Conservation (phyloP, 2,113 vertebrate species). For the Laticauda colubrina region DNA sequence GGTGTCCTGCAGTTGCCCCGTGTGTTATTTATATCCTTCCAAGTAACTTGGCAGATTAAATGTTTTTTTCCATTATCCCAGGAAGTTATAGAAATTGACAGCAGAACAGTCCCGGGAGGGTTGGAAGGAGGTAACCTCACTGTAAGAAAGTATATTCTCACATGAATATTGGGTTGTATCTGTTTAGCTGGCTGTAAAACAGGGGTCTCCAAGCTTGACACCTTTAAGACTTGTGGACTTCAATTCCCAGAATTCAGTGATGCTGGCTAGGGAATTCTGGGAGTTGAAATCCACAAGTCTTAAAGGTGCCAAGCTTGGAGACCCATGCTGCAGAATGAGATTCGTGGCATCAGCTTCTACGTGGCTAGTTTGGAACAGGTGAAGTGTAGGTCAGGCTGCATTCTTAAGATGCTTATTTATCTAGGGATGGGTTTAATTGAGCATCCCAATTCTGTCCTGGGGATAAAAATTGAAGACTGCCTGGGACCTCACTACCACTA, state of each 20-base stretch:
- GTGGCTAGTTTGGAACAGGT: not conserved
- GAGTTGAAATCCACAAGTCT: not conserved
- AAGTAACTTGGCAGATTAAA: constrained; percentile 3
- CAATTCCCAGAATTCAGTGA: not conserved
- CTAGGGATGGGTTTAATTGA: not conserved
- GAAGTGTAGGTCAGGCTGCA: not conserved
- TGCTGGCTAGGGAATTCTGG: not conserved
- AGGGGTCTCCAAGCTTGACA: not conserved
- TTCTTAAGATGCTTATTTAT: not conserved
- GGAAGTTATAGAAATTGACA: not conserved
- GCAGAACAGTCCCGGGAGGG: not conserved
- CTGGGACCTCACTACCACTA: not conserved
- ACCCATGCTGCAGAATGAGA: not conserved
- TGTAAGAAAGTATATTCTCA: not conserved
- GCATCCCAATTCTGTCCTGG: not conserved
- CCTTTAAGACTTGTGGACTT: not conserved
- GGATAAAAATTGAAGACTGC: not conserved
- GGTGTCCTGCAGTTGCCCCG: not conserved
- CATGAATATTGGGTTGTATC: not conserved
- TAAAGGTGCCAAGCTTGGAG: not conserved
- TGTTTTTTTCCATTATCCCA: constrained; percentile 7
- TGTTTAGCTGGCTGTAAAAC: not conserved
- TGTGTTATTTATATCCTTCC: not conserved
- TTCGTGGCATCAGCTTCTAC: not conserved
- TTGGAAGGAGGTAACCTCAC: not conserved